Evolutionary conservation across 2,797 vertebrate genomes (phyloP).

Genomic region (Masticophis lateralis): DNA sequence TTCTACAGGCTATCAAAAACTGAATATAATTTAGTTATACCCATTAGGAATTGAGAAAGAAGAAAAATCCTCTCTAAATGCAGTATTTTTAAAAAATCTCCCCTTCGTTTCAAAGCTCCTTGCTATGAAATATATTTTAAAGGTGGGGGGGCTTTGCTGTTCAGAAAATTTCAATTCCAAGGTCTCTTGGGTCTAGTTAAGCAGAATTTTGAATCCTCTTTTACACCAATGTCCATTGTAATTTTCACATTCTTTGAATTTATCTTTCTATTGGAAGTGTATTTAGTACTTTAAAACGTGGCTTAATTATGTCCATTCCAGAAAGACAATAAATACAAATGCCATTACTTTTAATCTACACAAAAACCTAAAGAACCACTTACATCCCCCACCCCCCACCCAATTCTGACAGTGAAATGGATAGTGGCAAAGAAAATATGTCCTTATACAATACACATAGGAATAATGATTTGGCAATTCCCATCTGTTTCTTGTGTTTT

Average conservation of each 20-base stretch:
- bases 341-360: slow-evolving; percentile 6
- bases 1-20: background rate
- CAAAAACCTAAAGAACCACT: background rate
- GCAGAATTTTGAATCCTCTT: background rate
- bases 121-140: background rate
- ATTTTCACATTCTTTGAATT: background rate
- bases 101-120: background rate
- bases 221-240: background rate
- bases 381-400: too few relatives aligned
- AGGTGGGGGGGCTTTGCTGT: background rate
- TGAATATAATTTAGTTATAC: background rate
- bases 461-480: slow-evolving; percentile 21
- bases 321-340: slow-evolving; percentile 3
- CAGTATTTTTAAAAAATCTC: background rate
- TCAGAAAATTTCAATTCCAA: background rate
- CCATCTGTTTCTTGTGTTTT: slow-evolving; percentile 12
- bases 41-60: background rate
- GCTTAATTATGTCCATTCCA: background rate
- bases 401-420: background rate
- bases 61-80: background rate
- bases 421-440: background rate
- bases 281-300: background rate
- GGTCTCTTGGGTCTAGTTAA: background rate
- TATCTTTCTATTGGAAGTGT: background rate
- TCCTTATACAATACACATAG: background rate